Base-by-base conservation (phyloP, 2,888 invertebrate species). In the Syritta pipiens region DNA sequence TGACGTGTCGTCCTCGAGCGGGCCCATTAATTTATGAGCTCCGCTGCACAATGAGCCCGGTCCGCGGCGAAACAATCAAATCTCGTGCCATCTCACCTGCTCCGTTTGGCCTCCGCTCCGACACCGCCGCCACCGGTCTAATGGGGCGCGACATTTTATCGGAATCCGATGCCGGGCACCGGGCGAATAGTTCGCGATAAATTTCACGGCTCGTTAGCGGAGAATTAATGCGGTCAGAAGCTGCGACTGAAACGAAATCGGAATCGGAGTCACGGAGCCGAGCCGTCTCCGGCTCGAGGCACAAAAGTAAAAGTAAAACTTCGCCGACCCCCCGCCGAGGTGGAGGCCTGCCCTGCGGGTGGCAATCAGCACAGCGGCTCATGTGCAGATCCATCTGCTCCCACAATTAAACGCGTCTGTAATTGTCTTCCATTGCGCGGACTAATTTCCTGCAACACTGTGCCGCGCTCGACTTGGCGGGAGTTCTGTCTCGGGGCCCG, bases 171-270 rank as follows among this genome's bases (percentile, higher is more conserved):
- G 7, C 10, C n/a, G n/a, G 17, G 12, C 9, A 19, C 55, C 59
- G 37, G 40, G 48, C 22, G 57, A 62, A 42, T 71, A 46, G 28
- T 67, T 60, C 24, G 55, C 77, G 65, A 77, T 77, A 77, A 77
- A 77, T 77, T 77, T 77, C 72, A 77, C 72, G 72, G 72, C 77
- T 77, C 77, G 72, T 77, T 77, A 77, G 72, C 60, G 48, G 60
- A 42, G 65, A 67, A 72, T 77, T 77, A 72, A 77, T 77, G 60
- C 60, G 59, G 65, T 55, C 71, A 44, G 42, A 6, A 76, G 62
- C 57, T 22, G 22, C 26, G 35, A 24, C 37, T 55, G 35, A 28
- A n/a, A n/a, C n/a, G n/a, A n/a, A n/a, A n/a, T n/a, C n/a, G n/a
- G n/a, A n/a, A n/a, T n/a, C n/a, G n/a, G n/a, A n/a, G n/a, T n/a